These are phyloP conservation scores for Drosophila obscura DNA, from an alignment of 1,140 invertebrate species.

Conservation along the genomic window DNA sequence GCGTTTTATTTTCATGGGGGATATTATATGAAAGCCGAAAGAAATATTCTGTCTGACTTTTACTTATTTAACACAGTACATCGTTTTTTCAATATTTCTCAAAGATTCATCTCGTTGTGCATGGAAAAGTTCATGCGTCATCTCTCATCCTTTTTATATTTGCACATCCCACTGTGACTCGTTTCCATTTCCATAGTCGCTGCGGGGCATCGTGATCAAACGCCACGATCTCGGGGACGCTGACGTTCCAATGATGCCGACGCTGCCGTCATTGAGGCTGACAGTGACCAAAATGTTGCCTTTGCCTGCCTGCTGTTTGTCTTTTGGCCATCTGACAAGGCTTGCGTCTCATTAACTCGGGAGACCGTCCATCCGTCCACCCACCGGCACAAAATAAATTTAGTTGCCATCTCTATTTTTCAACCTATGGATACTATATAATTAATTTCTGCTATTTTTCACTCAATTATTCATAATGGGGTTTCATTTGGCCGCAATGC, in stretches of 20 bases:
- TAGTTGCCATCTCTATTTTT: slow-evolving; percentile 20
- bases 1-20: slow-evolving; percentile 7
- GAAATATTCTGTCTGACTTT: slow-evolving; percentile 6
- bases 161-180: slow-evolving; percentile 44
- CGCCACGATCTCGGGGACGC: slow-evolving; percentile 66
- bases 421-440: neutral
- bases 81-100: too few species aligned
- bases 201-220: slow-evolving; percentile 71
- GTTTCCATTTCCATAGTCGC: slow-evolving; percentile 68
- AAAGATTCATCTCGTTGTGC: too few species aligned
- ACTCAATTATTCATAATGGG: slow-evolving; percentile 61
- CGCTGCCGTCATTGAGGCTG: slow-evolving; percentile 11
- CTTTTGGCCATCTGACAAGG: slow-evolving; percentile 44
- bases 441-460: slow-evolving; percentile 60
- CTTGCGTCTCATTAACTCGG: slow-evolving; percentile 37
- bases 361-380: slow-evolving; percentile 15
- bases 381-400: slow-evolving; percentile 40
- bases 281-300: slow-evolving; percentile 30
- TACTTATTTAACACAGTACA: neutral
- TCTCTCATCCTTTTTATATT: neutral
- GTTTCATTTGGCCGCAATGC: slow-evolving; percentile 25
- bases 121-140: too few species aligned
- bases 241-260: slow-evolving; percentile 51
- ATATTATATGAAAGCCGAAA: neutral
- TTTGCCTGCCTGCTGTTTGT: slow-evolving; percentile 31